Conservation (phyloP, 1,140 invertebrate species). For the Dendrolimus punctatus region DNA sequence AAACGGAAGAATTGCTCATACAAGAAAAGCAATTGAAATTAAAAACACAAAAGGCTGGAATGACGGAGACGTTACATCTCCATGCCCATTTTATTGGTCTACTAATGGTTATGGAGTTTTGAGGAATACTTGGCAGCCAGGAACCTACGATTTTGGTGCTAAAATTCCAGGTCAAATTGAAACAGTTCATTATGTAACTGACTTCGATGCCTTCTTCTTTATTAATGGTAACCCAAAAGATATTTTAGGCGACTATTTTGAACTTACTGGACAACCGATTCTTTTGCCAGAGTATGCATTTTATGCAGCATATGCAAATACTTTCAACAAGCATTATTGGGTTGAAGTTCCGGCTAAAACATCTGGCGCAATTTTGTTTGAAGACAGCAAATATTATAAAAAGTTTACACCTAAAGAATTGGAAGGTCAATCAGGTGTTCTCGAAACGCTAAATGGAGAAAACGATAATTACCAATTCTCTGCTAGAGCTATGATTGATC, state of each 20-base stretch:
- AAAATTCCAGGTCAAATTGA: slow-evolving; percentile 22
- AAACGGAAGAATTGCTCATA: slow-evolving; percentile 59
- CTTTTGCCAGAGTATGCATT: slow-evolving; percentile 55
- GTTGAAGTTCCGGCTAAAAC: slow-evolving; percentile 37
- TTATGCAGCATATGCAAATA: slow-evolving; percentile 57
- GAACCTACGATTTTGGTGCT: slow-evolving; percentile 48
- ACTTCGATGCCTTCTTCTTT: slow-evolving; percentile 54
- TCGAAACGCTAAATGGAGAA: slow-evolving; percentile 62
- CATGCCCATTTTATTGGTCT: slow-evolving; percentile 60
- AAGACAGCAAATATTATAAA: slow-evolving; percentile 59
- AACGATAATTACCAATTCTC: slow-evolving; percentile 62
- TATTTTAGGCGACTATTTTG: slow-evolving; percentile 54
- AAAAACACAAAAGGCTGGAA: slow-evolving; percentile 50
- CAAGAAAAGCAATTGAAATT: slow-evolving; percentile 45
- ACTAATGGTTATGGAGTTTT: slow-evolving; percentile 51
- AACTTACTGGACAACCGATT: slow-evolving; percentile 49
- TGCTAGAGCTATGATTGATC: slow-evolving; percentile 56
- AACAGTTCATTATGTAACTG: slow-evolving; percentile 31
- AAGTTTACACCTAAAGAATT: slow-evolving; percentile 46
- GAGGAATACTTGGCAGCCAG: slow-evolving; percentile 53
- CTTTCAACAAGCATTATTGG: slow-evolving; percentile 63
- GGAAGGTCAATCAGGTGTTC: slow-evolving; percentile 38
- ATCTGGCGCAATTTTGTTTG: slow-evolving; percentile 40
- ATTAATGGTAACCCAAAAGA: slow-evolving; percentile 39
- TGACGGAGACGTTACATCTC: slow-evolving; percentile 53